phyloP scores from a whole-genome alignment of 1,140 invertebrate genomes.

The Drosophila seguyi region DNA sequence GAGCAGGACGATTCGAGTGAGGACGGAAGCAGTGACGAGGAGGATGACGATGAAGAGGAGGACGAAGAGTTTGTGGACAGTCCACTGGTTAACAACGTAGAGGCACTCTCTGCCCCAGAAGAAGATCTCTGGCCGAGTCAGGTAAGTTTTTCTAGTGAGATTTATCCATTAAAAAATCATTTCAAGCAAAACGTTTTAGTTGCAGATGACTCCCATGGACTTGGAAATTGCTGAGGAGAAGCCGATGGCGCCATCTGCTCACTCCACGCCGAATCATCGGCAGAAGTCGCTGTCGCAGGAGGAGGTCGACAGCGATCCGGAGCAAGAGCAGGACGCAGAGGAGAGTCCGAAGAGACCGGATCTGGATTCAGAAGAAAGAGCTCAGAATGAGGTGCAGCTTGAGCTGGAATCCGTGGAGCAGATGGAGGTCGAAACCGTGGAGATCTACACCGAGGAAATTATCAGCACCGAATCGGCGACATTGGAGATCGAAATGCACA shows the following conservation, averaged over 20 bases:
- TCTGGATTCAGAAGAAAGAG: background rate
- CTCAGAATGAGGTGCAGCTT: background rate
- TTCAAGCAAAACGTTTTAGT: background rate
- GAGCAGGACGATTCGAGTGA: slow-evolving; percentile 22
- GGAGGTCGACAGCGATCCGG: slow-evolving; percentile 3
- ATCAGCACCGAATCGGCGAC: background rate
- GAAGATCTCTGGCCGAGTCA: slow-evolving; percentile 33
- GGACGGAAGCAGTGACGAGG: slow-evolving; percentile 1
- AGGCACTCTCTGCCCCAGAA: slow-evolving; percentile 5
- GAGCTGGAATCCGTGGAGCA: slow-evolving; percentile 1
- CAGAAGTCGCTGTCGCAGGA: background rate
- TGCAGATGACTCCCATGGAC: slow-evolving; percentile 29
- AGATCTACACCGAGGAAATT: background rate
- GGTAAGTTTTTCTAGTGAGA: slow-evolving; percentile 15
- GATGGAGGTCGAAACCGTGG: slow-evolving; percentile 7
- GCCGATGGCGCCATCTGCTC: slow-evolving; percentile 32
- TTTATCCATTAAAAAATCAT: background rate
- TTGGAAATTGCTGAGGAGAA: slow-evolving; percentile 18
- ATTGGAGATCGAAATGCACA: slow-evolving; percentile 6
- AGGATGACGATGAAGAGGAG: slow-evolving; percentile 13
- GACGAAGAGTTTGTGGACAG: slow-evolving; percentile 16
- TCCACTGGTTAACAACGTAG: slow-evolving; percentile 24
- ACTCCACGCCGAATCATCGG: slow-evolving; percentile 47
- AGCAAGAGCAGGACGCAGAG: background rate
- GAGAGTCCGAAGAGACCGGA: background rate